Percentiles rank a stretch among this genome's conserved stretches.
phyloP scores from a whole-genome alignment of 2,113 vertebrate genomes.

The Neodon shergylaensis region DNA sequence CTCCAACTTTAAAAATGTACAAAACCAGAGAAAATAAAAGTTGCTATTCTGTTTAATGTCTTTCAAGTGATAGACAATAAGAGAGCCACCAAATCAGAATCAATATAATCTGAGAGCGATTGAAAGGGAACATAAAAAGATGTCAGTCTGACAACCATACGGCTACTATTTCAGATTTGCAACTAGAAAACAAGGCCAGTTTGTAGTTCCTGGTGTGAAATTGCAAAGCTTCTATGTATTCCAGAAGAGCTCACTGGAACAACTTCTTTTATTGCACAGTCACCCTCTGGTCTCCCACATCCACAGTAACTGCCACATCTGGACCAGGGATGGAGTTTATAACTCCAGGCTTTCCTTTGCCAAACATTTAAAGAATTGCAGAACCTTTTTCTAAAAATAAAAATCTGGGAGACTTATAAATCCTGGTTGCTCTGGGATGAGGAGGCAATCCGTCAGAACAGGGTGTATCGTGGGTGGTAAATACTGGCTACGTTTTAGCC shows the following conservation, averaged over 20 bases:
- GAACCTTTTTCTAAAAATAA: neutral
- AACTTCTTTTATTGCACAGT: constrained; percentile 75
- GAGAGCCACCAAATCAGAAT: constrained; percentile 80
- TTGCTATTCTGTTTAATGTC: constrained; percentile 73
- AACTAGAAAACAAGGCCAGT: constrained; percentile 83
- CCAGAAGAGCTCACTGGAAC: constrained; percentile 73
- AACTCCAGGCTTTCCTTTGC: neutral
- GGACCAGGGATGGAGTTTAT: constrained; percentile 38
- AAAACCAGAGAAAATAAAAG: constrained; percentile 83
- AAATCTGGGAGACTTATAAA: neutral
- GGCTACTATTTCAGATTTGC: constrained; percentile 84
- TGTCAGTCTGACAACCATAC: constrained; percentile 85
- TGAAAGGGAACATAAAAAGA: constrained; percentile 85
- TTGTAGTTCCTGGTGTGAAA: constrained; percentile 81
- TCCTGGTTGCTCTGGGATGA: neutral
- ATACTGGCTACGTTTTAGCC: neutral
- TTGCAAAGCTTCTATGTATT: constrained; percentile 83
- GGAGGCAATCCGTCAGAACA: neutral
- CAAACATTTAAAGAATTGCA: neutral
- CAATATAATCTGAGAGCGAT: constrained; percentile 72
- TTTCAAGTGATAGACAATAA: constrained; percentile 82
- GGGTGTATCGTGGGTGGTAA: neutral
- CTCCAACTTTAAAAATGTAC: constrained; percentile 37
- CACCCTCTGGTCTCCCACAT: constrained; percentile 64
- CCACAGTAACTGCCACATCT: constrained; percentile 65